phyloP scores from a whole-genome alignment of 2,797 vertebrate genomes.

The Paguma larvata region DNA sequence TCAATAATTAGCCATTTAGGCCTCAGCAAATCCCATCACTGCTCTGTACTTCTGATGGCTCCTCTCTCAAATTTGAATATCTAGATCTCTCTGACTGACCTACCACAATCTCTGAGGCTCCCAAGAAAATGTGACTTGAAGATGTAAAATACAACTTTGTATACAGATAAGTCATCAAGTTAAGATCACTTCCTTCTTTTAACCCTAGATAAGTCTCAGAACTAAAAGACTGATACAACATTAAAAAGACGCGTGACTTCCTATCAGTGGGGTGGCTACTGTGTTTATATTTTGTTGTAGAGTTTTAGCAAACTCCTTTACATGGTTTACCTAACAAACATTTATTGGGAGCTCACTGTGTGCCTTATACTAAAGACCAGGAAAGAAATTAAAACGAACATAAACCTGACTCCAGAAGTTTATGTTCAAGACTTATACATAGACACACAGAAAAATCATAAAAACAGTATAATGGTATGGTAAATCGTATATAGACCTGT shows the following conservation, averaged over 20 bases:
- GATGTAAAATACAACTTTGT: not conserved
- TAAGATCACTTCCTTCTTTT: slow-evolving; percentile 7
- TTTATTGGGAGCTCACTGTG: not conserved
- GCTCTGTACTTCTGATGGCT: not conserved
- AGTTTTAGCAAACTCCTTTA: slow-evolving; percentile 7
- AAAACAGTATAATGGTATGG: not conserved
- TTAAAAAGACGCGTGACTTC: not conserved
- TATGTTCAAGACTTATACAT: not conserved
- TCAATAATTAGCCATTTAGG: not conserved
- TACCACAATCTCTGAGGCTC: not conserved
- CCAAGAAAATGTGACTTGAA: not conserved
- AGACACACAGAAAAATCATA: not conserved
- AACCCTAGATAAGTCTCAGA: not conserved
- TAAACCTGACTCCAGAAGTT: not conserved
- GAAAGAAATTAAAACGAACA: not conserved
- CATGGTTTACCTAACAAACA: not conserved
- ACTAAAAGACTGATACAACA: not conserved
- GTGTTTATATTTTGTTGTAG: not conserved
- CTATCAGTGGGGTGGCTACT: not conserved
- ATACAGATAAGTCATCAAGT: not conserved
- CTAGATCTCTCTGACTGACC: not conserved
- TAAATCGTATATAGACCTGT: not conserved
- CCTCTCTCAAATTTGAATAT: not conserved
- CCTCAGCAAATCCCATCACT: not conserved
- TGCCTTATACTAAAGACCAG: not conserved